Conservation (phyloP, 2,888 invertebrate species). For the Caenorhabditis sp. region DNA sequence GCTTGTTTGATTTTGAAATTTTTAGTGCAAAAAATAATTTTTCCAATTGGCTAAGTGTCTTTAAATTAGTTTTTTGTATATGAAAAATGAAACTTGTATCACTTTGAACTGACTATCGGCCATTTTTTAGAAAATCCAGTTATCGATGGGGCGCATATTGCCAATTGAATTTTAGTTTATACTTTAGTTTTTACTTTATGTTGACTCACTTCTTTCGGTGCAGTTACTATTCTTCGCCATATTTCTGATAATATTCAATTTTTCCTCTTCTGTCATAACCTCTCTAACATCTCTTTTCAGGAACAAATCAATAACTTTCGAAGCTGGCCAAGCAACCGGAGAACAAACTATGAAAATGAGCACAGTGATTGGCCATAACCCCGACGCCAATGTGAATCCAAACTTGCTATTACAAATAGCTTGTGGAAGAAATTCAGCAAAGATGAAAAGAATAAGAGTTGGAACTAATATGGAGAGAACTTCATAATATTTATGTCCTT, state of each 20-base stretch:
- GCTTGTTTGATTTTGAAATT: too few species aligned
- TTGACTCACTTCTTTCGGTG: slow-evolving; percentile 18
- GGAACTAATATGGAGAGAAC: slow-evolving; percentile 24
- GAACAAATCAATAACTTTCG: slow-evolving; percentile 14
- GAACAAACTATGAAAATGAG: slow-evolving; percentile 23
- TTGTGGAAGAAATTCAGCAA: slow-evolving; percentile 37
- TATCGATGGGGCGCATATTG: background rate
- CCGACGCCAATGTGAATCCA: slow-evolving; percentile 29
- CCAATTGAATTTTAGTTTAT: too few species aligned
- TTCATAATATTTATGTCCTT: background rate
- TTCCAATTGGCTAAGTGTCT: too few species aligned
- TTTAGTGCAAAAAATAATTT: too few species aligned
- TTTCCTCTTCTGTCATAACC: slow-evolving; percentile 39
- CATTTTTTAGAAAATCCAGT: too few species aligned
- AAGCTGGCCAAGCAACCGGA: slow-evolving; percentile 27
- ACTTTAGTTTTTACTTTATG: too few species aligned
- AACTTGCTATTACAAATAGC: slow-evolving; percentile 33
- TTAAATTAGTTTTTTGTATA: too few species aligned
- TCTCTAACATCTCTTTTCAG: slow-evolving; percentile 31
- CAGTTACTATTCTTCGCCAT: slow-evolving; percentile 30
- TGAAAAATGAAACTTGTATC: too few species aligned
- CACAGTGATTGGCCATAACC: slow-evolving; percentile 22
- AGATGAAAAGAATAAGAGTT: slow-evolving; percentile 12
- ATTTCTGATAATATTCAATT: slow-evolving; percentile 30
- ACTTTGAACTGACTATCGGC: too few species aligned